Percentiles rank a stretch among this genome's conserved stretches.
phyloP scores from a whole-genome alignment of 2,113 vertebrate species.

The Microcebus griseorufus region DNA sequence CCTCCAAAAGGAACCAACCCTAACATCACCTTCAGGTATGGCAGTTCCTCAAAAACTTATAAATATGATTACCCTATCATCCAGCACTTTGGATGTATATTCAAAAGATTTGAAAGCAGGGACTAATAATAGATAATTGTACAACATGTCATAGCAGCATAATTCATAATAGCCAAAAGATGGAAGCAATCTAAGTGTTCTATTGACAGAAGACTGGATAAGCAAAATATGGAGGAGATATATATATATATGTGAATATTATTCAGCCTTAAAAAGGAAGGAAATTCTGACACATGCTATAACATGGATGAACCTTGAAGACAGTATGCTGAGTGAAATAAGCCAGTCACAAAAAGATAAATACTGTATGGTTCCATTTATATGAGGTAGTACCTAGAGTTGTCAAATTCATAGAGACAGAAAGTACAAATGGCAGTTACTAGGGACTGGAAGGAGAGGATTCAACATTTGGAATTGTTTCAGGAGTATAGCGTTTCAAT shows the following conservation, averaged over 20 bases:
- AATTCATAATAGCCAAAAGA: neutral
- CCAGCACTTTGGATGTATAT: neutral
- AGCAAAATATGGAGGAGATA: neutral
- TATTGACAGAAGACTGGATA: neutral
- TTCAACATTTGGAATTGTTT: neutral
- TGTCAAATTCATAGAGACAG: neutral
- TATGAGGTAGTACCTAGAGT: neutral
- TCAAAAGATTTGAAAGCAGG: neutral
- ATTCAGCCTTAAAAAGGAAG: neutral
- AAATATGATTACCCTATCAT: neutral
- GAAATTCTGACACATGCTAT: neutral
- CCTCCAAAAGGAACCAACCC: neutral
- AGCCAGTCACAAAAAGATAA: slow-evolving; percentile 24
- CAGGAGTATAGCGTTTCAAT: neutral
- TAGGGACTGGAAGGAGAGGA: neutral
- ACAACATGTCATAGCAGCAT: neutral
- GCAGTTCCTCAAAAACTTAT: neutral
- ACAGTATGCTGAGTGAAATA: neutral
- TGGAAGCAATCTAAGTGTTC: neutral
- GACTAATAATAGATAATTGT: neutral
- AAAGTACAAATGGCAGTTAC: neutral
- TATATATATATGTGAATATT: too few species aligned
- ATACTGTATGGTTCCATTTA: neutral
- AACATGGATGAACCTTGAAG: neutral
- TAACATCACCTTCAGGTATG: neutral